These are phyloP conservation scores for Ammodytes dubius DNA, from an alignment of 2,113 vertebrate genomes.

Conservation along the genomic window DNA sequence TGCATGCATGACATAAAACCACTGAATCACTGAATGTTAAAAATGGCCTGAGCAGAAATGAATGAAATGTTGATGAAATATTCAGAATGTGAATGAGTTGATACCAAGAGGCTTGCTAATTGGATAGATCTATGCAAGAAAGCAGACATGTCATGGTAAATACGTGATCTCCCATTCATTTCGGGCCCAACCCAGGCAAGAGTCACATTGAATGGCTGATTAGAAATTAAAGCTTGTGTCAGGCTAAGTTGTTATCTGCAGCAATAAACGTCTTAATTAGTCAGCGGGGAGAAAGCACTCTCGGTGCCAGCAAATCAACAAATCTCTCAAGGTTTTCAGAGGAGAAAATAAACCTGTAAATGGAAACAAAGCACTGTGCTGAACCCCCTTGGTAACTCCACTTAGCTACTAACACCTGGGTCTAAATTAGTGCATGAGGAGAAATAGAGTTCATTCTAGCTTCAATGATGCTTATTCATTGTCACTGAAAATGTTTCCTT, in stretches of 20 bases:
- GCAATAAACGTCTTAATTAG: slow-evolving; percentile 67
- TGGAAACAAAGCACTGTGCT: slow-evolving; percentile 54
- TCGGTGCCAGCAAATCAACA: slow-evolving; percentile 56
- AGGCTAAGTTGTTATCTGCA: slow-evolving; percentile 75
- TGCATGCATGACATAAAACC: slow-evolving; percentile 28
- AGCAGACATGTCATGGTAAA: slow-evolving; percentile 77
- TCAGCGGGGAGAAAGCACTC: slow-evolving; percentile 59
- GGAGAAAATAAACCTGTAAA: slow-evolving; percentile 46
- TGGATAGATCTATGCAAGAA: slow-evolving; percentile 78
- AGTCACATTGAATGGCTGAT: slow-evolving; percentile 78
- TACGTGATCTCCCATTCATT: slow-evolving; percentile 78
- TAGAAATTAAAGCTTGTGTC: slow-evolving; percentile 78
- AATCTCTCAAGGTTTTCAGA: slow-evolving; percentile 47
- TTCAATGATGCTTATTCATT: slow-evolving; percentile 37
- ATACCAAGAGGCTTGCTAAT: slow-evolving; percentile 73
- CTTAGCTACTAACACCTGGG: slow-evolving; percentile 64
- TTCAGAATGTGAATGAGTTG: slow-evolving; percentile 67
- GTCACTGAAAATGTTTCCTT: slow-evolving; percentile 52
- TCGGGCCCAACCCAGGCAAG: slow-evolving; percentile 35
- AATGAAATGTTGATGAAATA: slow-evolving; percentile 69
- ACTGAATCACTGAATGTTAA: slow-evolving; percentile 29
- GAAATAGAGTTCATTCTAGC: slow-evolving; percentile 41
- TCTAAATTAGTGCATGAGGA: slow-evolving; percentile 42
- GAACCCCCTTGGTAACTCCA: slow-evolving; percentile 48
- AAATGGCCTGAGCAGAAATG: slow-evolving; percentile 42